phyloP scores from a whole-genome alignment of 2,797 vertebrate genomes.

The Syngnathus acus region DNA sequence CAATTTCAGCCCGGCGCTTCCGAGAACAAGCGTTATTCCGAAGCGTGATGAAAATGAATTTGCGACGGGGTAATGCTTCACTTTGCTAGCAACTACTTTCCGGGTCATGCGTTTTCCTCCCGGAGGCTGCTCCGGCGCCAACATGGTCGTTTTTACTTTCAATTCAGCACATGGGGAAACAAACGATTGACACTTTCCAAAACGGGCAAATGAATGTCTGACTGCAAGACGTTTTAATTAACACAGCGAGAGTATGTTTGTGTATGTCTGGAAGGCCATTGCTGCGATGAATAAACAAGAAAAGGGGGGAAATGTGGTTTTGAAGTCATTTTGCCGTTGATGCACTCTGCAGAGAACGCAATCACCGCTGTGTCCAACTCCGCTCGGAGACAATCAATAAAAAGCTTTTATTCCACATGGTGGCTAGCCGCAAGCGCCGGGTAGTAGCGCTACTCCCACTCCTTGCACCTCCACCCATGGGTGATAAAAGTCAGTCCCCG shows the following conservation, averaged over 20 bases:
- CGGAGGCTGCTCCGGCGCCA: conserved; percentile 10
- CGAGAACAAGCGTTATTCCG: conserved; percentile 66
- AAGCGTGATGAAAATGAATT: conserved; percentile 63
- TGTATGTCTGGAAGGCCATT: not conserved
- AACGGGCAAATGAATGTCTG: conserved; percentile 61
- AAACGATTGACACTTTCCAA: conserved; percentile 37
- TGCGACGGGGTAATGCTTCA: conserved; percentile 65
- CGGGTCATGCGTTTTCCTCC: conserved; percentile 45
- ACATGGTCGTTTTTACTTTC: not conserved
- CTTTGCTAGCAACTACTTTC: conserved; percentile 40
- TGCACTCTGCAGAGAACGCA: conserved; percentile 26
- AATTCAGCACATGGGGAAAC: no score
- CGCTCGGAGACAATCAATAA: conserved; percentile 48
- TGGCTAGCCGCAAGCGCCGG: conserved; percentile 51
- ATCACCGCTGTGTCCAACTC: conserved; percentile 21
- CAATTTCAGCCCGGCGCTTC: conserved; percentile 63
- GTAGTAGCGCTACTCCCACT: not conserved
- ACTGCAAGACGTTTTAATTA: conserved; percentile 66
- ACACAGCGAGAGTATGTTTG: conserved; percentile 38
- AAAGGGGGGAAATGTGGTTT: conserved; percentile 7
- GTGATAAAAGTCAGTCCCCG: conserved; percentile 48
- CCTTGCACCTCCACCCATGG: conserved; percentile 15
- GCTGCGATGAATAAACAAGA: conserved; percentile 3
- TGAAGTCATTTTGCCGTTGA: conserved; percentile 23
- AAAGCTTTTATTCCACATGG: conserved; percentile 41